Evolutionary conservation across 2,888 invertebrate genomes (phyloP).

Genomic region (Euproctis similis): DNA sequence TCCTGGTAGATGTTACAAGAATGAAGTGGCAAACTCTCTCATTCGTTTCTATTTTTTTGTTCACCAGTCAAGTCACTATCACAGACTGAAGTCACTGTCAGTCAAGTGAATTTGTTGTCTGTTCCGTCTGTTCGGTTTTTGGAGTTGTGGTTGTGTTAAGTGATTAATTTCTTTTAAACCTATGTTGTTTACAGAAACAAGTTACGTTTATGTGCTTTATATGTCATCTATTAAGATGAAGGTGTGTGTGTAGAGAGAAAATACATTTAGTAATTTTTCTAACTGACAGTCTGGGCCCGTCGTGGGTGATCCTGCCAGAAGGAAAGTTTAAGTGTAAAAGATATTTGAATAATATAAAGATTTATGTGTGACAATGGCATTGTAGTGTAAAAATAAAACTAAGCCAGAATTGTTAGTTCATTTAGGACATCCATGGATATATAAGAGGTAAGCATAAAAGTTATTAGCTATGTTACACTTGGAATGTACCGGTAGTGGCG

Average conservation of each 20-base stretch:
- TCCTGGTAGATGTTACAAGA: too few species aligned
- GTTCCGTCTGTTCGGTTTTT: too few species aligned
- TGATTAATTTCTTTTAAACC: slow-evolving; percentile 6
- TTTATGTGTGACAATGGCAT: slow-evolving; percentile 12
- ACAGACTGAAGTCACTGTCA: slow-evolving; percentile 3
- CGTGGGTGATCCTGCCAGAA: slow-evolving; percentile 31
- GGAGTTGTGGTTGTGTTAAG: slow-evolving; percentile 6
- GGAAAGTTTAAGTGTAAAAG: slow-evolving; percentile 30
- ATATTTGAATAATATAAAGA: slow-evolving; percentile 18
- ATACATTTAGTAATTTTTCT: too few species aligned
- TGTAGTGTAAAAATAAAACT: slow-evolving; percentile 6
- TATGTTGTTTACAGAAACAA: too few species aligned
- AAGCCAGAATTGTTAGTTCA: slow-evolving; percentile 3
- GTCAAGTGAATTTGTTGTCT: slow-evolving; percentile 9
- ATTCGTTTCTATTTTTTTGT: too few species aligned
- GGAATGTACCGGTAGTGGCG: slow-evolving; percentile 35
- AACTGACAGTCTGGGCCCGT: too few species aligned
- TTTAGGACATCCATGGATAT: slow-evolving; percentile 44
- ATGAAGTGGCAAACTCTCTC: too few species aligned
- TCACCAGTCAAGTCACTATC: too few species aligned
- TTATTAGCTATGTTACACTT: slow-evolving; percentile 18
- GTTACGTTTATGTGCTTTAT: too few species aligned
- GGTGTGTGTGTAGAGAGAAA: too few species aligned
- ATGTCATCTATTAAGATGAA: too few species aligned
- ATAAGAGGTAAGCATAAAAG: slow-evolving; percentile 44